A percentile compares a stretch with the other conserved stretches of the same genome.
Conservation (phyloP, 2,113 vertebrate genomes). For the Canis aureus region DNA sequence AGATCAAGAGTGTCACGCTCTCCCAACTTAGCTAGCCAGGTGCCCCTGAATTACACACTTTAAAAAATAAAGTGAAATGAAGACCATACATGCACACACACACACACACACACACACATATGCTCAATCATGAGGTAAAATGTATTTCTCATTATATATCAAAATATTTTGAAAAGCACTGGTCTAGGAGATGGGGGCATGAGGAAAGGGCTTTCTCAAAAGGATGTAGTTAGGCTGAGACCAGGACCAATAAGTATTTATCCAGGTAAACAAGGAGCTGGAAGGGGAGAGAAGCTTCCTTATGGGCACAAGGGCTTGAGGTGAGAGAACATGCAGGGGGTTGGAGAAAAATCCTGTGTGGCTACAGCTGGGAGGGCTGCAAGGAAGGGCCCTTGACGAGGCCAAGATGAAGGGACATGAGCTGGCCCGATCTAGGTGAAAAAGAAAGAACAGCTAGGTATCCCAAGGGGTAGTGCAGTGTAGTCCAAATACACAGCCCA, state of each 20-base stretch:
- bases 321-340: fast-evolving
- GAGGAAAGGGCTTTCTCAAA: not conserved
- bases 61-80: not conserved
- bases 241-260: not conserved
- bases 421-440: not conserved
- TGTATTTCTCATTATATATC: constrained; percentile 13
- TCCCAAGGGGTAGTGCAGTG: fast-evolving
- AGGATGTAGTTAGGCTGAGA: not conserved
- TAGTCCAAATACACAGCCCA: not conserved
- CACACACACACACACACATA: too few relatives aligned
- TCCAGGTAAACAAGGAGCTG: not conserved
- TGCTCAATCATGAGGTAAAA: not conserved
- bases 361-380: fast-evolving
- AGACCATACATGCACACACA: not conserved
- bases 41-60: not conserved
- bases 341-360: not conserved
- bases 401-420: not conserved
- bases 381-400: not conserved
- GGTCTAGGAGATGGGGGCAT: not conserved
- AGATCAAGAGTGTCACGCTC: not conserved
- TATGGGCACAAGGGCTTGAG: not conserved
- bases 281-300: not conserved
- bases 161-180: constrained; percentile 4
- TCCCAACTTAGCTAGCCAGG: not conserved
- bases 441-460: not conserved